Evolutionary conservation across 2,113 vertebrate species (phyloP), one percentile per base, ranked within the genome.

Genomic region (Ciconia boyciana): DNA sequence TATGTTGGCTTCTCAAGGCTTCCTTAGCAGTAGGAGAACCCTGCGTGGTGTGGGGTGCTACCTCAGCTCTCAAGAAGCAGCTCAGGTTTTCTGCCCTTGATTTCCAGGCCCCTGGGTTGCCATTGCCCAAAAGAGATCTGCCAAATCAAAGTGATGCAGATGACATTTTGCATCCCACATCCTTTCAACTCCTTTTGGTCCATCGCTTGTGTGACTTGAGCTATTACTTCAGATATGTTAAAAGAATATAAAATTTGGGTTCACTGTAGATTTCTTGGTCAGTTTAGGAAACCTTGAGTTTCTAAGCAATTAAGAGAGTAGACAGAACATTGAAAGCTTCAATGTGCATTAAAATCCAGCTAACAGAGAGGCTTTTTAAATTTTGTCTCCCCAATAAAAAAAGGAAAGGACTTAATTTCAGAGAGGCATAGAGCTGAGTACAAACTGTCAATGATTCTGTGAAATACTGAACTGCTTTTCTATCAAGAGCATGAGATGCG

Each of bases 1-100:
- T 57, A 9, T 16, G 9, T 77, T 48, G 31, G 2, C 20, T 71
- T 66, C 31, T 44, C 24, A 82, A 54, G 24, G 4, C 19, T 79
- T 55, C 12, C 57, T 66, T 24, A 60, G 31, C 2, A 6, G 5
- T 2, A 69, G n/a, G 25, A 61, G 16, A 61, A 62, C 6, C 10
- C 10, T 32, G 3, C 1, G 2, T 41, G 32, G 2, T 76, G 5
- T 28, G 8, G 5, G 2, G 6, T 44, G 16, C 18, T 51, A 34
- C 21, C 13, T 52, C 39, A 69, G 16, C 22, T 70, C 31, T 77
- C 18, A 62, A 43, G 12, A 57, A 66, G 16, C 6, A 51, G 13
- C 10, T 41, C 13, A 66, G 14, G 3, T 58, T 54, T 91, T 74
- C 79, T 74, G 36, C 8, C 21, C 4, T 83, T 61, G 9, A 48